Evolutionary conservation across 2,113 vertebrate species (phyloP).

Genomic region (Cygnus atratus): DNA sequence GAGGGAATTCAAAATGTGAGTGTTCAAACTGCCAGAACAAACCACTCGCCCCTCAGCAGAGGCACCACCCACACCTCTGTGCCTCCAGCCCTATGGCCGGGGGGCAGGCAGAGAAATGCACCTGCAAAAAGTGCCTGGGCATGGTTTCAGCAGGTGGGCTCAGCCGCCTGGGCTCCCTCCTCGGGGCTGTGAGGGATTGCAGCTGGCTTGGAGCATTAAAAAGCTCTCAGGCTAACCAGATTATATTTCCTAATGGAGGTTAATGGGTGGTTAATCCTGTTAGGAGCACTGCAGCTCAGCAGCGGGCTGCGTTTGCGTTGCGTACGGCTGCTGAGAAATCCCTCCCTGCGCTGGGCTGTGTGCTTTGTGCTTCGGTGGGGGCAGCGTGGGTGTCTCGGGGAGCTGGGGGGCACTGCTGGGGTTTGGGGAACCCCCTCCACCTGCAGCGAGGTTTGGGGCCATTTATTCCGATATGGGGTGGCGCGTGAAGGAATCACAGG

Average conservation of each 20-base stretch:
- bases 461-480: too few relatives aligned
- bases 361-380: not conserved
- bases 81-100: too few relatives aligned
- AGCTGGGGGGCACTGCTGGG: not conserved
- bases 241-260: not conserved
- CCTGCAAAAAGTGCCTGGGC: rapidly evolving
- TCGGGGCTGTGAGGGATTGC: not conserved
- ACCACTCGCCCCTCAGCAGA: not conserved
- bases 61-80: too few relatives aligned
- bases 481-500: not conserved
- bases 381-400: not conserved
- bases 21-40: not conserved
- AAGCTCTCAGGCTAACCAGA: not conserved
- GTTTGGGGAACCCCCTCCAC: too few relatives aligned
- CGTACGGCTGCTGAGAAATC: too few relatives aligned
- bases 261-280: not conserved
- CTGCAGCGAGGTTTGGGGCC: not conserved
- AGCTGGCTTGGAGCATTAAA: rapidly evolving
- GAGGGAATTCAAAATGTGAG: not conserved
- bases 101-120: not conserved
- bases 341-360: rapidly evolving
- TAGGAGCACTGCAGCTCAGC: rapidly evolving
- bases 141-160: rapidly evolving
- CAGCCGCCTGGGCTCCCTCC: rapidly evolving
- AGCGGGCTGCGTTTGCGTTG: rapidly evolving